Base-by-base conservation (phyloP, 2,797 vertebrate genomes). In the Jordanella pulchra region DNA sequence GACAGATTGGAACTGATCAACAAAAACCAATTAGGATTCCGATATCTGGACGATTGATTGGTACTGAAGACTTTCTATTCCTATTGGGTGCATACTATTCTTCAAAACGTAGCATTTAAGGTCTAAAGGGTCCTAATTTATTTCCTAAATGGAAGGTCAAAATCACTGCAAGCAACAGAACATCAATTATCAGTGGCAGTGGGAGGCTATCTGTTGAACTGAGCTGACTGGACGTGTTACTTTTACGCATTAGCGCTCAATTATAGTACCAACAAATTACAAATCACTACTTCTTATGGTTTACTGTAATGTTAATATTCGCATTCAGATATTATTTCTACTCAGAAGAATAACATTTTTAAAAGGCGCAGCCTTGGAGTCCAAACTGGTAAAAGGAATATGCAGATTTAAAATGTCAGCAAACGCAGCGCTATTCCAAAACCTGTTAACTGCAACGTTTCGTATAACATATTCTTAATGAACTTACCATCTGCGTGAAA, bases 401-500 rank as follows among this genome's bases (percentile, higher is more conserved):
- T 3, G 21, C 18, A 30, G 21, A 23, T 60, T 35, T 14, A 39
- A n/a, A 1, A 7, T 23, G 15, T 13, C 3, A 25, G 12, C 1
- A 4, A 27, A 21, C 13, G 5, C 27, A 11, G 27, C 18, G 1
- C 27, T 13, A 23, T 70, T 7, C n/a, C 25, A 1, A 39, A 11
- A 64, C 1, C 48, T 14, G 15, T 18, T 18, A 7, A 66, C 58
- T 13, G 60, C 9, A n/a, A 67, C 71, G 44, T 87, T 85, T 67
- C 1, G 51, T 32, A 67, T 51, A 69, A 60, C 15, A 48, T 1
- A 27, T 23, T 48, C 30, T 13, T 14, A 21, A 0, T n/a, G 6
- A 93, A 97, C 97, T 98, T 94, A 99, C 98, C 98, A 90, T 94
- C 92, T 89, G 95, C 95, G 94, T 93, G 95, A 79, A 95, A 94